Percentiles rank a stretch among this genome's conserved stretches.
Conservation (phyloP, 1,140 invertebrate species). For the fruit fly (Drosophila melanogaster) region Release_6_plus_ISO1_MT NT_037436.4:19619501-19620000, state of each 20-base stretch:
- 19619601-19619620: conserved; percentile 96
- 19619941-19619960: conserved; percentile 63
- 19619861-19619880: conserved; percentile 18
- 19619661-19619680: conserved; percentile 57
- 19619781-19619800: conserved; percentile 75
- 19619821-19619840: conserved; percentile 81
- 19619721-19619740: conserved; percentile 2
- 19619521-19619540: conserved; percentile 98
- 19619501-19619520: conserved; percentile 99
- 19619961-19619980: conserved; percentile 61
- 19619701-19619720: conserved; percentile 66
- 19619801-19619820: conserved; percentile 84
- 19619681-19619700: conserved; percentile 47
- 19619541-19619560: conserved; percentile 96
- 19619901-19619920: conserved; percentile 26
- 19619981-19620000: conserved; percentile 56
- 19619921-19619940: conserved; percentile 35
- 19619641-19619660: conserved; percentile 86
- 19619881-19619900: conserved; percentile 17
- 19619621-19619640: conserved; percentile 99
- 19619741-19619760: conserved; percentile 69
- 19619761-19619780: conserved; percentile 78
- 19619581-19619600: conserved; percentile 97
- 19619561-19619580: conserved; percentile 96
- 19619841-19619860: conserved; percentile 21